Evolutionary conservation across 2,113 vertebrate genomes (phyloP), one percentile per base, ranked within the genome.

Genomic region (Atractosteus spatula): DNA sequence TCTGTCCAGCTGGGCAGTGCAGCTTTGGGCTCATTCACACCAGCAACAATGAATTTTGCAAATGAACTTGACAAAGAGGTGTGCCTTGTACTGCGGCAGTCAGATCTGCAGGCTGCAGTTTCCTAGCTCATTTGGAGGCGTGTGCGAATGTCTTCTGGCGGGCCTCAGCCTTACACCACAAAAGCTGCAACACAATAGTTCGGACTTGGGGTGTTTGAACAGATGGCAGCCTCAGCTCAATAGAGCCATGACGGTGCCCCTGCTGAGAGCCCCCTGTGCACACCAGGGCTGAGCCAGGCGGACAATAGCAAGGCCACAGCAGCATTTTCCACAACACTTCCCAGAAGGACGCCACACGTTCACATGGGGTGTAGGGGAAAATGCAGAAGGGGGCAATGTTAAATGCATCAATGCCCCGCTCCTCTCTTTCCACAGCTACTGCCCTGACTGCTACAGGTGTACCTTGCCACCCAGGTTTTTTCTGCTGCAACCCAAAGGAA

Each of bases 201-300:
- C 62, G 72, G 57, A 45, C n/a, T 7, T 63, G 64, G 71, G 68
- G 74, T 77, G 76, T 82, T 84, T 83, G 79, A 74, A 86, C 86
- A 89, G 86, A 90, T 85, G 87, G 86, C 64, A 74, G 74, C 71
- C 77, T 75, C 54, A 29, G 77, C 78, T 76, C 71, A 80, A 82
- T 80, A 73, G 78, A 77, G 81, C 54, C 74, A 65, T 63, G 71
- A 71, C 74, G 81, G 73, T 66, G 71, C 80, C 77, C 68, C 57
- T 74, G 75, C 74, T 67, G 41, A 61, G 57, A 63, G 13, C 73
- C 69, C 74, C 57, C 8, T 61, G 41, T 75, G 79, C 71, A 65
- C 45, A 29, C 17, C 64, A 66, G 42, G 12, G 51, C 55, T 72
- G 63, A 77, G 44, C 12, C 70, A 55, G 63, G 45, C 77, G 54